Conservation (phyloP, 2,113 vertebrate genomes). For the Arvicanthis niloticus region DNA sequence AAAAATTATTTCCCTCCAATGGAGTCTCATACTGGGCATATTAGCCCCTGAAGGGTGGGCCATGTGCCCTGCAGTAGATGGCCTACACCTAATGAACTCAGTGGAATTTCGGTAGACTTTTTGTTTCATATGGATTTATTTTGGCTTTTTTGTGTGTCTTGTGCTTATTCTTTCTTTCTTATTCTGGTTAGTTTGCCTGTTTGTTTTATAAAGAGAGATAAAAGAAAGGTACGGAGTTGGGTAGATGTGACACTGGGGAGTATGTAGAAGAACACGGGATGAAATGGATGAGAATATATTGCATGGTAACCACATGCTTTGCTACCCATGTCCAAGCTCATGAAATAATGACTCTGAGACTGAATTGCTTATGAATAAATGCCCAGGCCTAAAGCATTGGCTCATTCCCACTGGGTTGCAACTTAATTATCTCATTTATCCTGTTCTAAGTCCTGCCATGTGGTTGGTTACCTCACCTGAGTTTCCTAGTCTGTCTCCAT, state of each 20-base stretch:
- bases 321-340: too few species aligned
- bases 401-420: too few species aligned
- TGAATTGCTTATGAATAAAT: too few species aligned
- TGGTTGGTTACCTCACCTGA: too few species aligned
- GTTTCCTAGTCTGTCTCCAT: too few species aligned
- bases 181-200: neutral
- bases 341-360: too few species aligned
- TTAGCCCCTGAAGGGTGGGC: neutral
- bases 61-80: neutral
- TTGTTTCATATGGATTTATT: neutral
- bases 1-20: neutral
- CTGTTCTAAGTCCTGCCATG: too few species aligned
- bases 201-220: neutral
- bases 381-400: too few species aligned
- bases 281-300: neutral
- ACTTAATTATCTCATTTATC: too few species aligned
- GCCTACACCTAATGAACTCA: neutral
- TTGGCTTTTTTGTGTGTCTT: neutral
- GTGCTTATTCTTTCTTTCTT: neutral
- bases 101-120: neutral
- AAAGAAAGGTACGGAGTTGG: neutral
- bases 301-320: neutral
- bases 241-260: neutral
- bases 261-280: neutral
- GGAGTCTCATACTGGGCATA: neutral